Evolutionary conservation across 2,797 vertebrate species (phyloP), one percentile per base, ranked within the genome.

Genomic region (Staurois parvus): DNA sequence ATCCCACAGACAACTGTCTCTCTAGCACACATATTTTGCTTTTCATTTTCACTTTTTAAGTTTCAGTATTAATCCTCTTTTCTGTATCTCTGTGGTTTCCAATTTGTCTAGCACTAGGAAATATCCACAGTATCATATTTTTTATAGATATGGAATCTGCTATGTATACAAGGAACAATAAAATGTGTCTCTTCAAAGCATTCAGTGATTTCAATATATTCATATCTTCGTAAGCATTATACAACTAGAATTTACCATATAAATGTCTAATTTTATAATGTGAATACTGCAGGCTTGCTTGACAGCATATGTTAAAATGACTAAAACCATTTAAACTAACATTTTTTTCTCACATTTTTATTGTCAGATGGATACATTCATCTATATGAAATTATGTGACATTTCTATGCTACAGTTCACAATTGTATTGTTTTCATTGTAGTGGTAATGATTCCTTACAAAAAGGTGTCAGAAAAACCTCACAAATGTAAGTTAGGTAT

Each of bases 31-130:
- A 59, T 24, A 59, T 59, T 59, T 21, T 6, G 19, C 9, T 59
- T 59, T 24, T 59, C n/a, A 6, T 52, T 59, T 59, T 59, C 9
- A 24, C 52, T 59, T 59, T 52, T 59, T 24, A 59, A 24, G 52
- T 59, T 59, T 59, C 19, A 24, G 52, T 59, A 59, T 8, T 59
- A 59, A 59, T 59, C 52, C 52, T 59, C 52, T 59, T 59, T 59
- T 24, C 24, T 59, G 21, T 21, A 59, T 59, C 68, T 34, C 68
- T 24, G 24, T 70, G 68, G 32, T 70, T 70, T 70, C 68, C 68
- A 70, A 70, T 70, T 70, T 70, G 68, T 70, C 19, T 70, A 70
- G 21, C 68, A 32, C 32, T 34, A 24, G 68, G 68, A 70, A 32
- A 70, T 70, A 34, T 70, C 34, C 6, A 34, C 32, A 34, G 34